Conservation (phyloP, 1,140 invertebrate species). For the Druon quercuslanigerum region DNA sequence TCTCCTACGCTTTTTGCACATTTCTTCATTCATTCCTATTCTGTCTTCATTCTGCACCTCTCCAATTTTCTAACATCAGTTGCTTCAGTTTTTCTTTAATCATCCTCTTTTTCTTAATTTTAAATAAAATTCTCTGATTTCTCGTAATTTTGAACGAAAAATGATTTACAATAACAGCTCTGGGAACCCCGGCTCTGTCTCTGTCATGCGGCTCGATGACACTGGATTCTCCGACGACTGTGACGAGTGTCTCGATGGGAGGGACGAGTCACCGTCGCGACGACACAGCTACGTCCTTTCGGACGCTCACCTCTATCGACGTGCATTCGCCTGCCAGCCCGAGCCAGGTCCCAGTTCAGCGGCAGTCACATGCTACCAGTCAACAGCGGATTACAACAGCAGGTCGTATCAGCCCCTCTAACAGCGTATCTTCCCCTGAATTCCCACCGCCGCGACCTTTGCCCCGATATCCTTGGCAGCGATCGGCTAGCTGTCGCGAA, state of each 20-base stretch:
- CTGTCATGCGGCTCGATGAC: constrained; percentile 80
- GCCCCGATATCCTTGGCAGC: constrained; percentile 80
- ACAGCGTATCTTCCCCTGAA: constrained; percentile 74
- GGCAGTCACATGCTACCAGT: constrained; percentile 66
- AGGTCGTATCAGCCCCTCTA: constrained; percentile 77
- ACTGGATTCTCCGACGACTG: constrained; percentile 77
- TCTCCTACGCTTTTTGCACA: background rate
- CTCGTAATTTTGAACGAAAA: background rate
- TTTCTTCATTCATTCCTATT: constrained; percentile 3
- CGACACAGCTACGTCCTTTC: constrained; percentile 76
- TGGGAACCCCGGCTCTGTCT: constrained; percentile 76
- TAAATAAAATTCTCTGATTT: background rate
- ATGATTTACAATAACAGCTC: constrained; percentile 55
- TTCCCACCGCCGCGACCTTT: constrained; percentile 70
- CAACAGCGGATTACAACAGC: constrained; percentile 74
- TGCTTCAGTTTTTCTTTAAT: background rate
- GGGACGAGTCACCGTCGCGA: constrained; percentile 75
- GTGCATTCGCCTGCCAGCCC: constrained; percentile 75
- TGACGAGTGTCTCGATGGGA: constrained; percentile 75
- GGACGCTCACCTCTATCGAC: constrained; percentile 76
- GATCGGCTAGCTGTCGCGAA: constrained; percentile 87
- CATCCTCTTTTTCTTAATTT: background rate
- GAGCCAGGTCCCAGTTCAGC: constrained; percentile 68
- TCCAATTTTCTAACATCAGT: background rate
- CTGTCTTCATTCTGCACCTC: background rate